Base-by-base conservation (phyloP, 2,888 invertebrate genomes). In the Parnassius apollo region DNA sequence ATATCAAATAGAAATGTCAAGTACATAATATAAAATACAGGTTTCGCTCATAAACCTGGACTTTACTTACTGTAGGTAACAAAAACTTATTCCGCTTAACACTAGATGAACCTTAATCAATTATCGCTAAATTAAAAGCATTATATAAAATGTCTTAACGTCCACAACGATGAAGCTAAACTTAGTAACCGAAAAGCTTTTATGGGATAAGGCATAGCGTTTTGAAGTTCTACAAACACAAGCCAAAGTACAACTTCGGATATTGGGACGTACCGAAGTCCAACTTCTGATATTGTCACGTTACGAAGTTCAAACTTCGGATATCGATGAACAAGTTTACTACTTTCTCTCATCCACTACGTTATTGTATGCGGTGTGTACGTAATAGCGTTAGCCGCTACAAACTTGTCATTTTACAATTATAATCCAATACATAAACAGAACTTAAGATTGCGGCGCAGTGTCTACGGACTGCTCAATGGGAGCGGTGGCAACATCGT, bases 31-130 rank as follows among this genome's bases (percentile, higher is more conserved):
- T 68, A 65, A 72, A 69, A 72, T 74, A 76, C 69, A 71, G 73
- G 70, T 74, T 77, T 73, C 72, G 73, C 75, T 68, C 72, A 67
- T 71, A 70, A 70, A 71, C 69, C 73, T 70, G 71, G 74, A 75
- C 75, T 69, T 75, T 35, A 51, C 61, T 56, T 56, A 55, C 61
- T 56, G 55, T 44, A 48, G 35, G 22, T 45, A 61, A 61, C 61
- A 56, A 56, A 61, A 61, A 61, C 61, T 61, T 56, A 61, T 56
- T 56, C 10, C 10, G 8, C 50, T 56, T 48, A 57, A 2, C 1
- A 13, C 12, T 35, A 35, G 45, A 12, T 57, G 57, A 57, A 57
- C 2, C 57, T 57, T 57, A 57, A 57, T 49, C 25, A 42, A 57
- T 57, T 48, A 57, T 57, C 57, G 57, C 57, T 25, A 22, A n/a